Evolutionary conservation across 2,888 invertebrate genomes (phyloP), one percentile per base, ranked within the genome.

Genomic region (Eupithecia centaureata): DNA sequence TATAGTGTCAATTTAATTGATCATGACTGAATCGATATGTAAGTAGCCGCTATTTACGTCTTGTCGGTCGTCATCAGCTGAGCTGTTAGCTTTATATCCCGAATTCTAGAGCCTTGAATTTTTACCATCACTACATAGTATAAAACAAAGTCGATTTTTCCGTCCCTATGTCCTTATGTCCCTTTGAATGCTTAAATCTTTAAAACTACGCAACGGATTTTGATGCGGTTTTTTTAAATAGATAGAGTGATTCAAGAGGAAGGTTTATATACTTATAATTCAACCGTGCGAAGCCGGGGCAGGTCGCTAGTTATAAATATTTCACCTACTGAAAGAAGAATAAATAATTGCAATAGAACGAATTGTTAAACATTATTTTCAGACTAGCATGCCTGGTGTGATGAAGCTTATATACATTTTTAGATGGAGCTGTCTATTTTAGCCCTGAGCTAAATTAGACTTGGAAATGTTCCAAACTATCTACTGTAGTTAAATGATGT

Each of bases 401-500:
- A 22, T 12, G 22, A 2, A 22, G 52, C 56, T 28, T 51, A 63
- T 28, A 30, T 47, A 65, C 33, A 62, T 58, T 68, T 67, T 67
- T 68, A 65, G 70, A 72, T 12, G 18, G 60, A 56, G 63, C 54
- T 57, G 38, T 71, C 73, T 76, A 76, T 77, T 78, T 76, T 64
- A 42, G 67, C 18, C 35, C 28, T n/a, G 63, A 67, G 59, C 71
- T 65, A 42, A 67, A 73, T 74, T 75, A 71, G 71, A 73, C 76
- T 78, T 79, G 79, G 78, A 73, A 67, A 42, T 65, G 62, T 67
- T 72, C 74, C 74, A 74, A 70, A 32, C 32, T 32, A 57, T 57
- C 5, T 13, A n/a, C 22, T 22, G 47, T 47, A 18, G 13, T 32
- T 57, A 57, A 30, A 30, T 32, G 57, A 57, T 57, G 8, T 56